A percentile compares a stretch with the other conserved stretches of the same genome.
Conservation (phyloP, 1,140 invertebrate species). For the Liolophura sinensis region DNA sequence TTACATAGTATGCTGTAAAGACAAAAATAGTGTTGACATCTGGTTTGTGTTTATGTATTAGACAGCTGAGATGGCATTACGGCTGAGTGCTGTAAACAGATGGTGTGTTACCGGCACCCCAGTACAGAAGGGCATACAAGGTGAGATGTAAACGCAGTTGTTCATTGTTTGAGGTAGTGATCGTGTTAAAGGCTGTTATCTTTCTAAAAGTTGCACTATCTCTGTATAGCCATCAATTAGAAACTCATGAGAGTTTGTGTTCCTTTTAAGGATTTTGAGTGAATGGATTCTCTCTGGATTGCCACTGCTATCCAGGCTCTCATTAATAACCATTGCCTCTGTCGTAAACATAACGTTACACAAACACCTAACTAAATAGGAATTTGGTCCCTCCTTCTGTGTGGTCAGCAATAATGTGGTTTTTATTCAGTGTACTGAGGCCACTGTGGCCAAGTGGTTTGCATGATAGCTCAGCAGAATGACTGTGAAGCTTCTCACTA, state of each 20-base stretch:
- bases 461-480: too few species aligned
- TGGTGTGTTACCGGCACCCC: conserved; percentile 84
- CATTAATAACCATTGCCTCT: too few species aligned
- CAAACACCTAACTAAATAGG: too few species aligned
- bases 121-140: conserved; percentile 67
- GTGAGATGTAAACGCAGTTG: conserved; percentile 43
- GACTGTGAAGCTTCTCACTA: too few species aligned
- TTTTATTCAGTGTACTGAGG: too few species aligned
- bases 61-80: conserved; percentile 69
- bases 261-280: too few species aligned
- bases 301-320: too few species aligned
- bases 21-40: neutral
- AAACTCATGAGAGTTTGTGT: neutral
- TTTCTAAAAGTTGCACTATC: neutral
- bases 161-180: neutral
- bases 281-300: too few species aligned
- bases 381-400: too few species aligned
- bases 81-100: conserved; percentile 66
- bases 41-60: conserved; percentile 21
- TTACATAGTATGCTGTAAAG: neutral
- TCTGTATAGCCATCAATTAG: neutral
- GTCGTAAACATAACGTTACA: too few species aligned
- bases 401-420: too few species aligned
- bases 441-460: too few species aligned
- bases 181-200: neutral